These are phyloP conservation scores for Hyalella azteca DNA, from an alignment of 2,888 invertebrate species.

Conservation along the genomic window DNA sequence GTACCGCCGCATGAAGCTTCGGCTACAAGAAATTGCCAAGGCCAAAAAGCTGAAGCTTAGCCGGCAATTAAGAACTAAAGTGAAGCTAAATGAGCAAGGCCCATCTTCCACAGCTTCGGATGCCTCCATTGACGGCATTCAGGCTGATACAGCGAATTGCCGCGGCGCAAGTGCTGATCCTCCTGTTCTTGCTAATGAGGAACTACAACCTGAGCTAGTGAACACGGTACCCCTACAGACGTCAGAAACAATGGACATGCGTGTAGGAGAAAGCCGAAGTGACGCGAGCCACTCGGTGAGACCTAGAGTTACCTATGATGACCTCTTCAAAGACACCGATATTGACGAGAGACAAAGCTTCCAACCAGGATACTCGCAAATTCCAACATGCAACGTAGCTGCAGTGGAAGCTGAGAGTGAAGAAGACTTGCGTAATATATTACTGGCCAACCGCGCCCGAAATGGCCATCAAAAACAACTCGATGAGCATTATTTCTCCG, in stretches of 20 bases:
- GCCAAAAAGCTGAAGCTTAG: neutral
- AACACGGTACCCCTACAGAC: neutral
- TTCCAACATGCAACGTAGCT: neutral
- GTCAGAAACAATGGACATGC: neutral
- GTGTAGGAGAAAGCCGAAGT: neutral
- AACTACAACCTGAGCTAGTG: neutral
- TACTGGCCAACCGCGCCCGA: neutral
- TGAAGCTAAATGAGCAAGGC: neutral
- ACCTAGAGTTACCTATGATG: neutral
- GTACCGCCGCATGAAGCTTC: neutral
- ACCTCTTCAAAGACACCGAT: constrained; percentile 8
- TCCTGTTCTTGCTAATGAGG: neutral
- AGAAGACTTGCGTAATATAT: neutral
- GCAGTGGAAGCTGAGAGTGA: neutral
- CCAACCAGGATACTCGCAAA: neutral
- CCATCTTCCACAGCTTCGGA: neutral
- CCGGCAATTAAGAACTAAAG: neutral
- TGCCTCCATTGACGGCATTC: neutral
- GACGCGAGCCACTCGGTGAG: neutral
- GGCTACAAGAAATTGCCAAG: neutral
- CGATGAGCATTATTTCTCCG: no score
- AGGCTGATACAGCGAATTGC: neutral
- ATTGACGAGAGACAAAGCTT: constrained; percentile 1
- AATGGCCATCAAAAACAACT: no score
- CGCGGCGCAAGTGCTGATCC: neutral